Evolutionary conservation across 2,888 invertebrate species (phyloP).

Genomic region (Parapristionchus giblindavisi): DNA sequence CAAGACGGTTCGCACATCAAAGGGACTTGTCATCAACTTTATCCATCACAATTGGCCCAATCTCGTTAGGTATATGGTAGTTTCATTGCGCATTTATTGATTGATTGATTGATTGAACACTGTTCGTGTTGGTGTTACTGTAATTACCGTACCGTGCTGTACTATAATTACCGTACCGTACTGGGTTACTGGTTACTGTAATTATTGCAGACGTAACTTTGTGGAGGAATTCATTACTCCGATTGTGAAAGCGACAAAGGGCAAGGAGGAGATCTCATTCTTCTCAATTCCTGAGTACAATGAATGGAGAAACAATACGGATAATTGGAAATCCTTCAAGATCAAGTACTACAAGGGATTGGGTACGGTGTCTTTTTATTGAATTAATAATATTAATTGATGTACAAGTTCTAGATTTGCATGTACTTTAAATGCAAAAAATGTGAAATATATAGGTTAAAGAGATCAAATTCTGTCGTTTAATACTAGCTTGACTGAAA

Average conservation of each 20-base stretch:
- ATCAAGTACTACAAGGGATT: slow-evolving; percentile 99
- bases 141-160: too few species aligned
- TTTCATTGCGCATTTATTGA: too few species aligned
- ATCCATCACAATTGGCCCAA: slow-evolving; percentile 98
- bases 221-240: slow-evolving; percentile 99
- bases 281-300: slow-evolving; percentile 98
- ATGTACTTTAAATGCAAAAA: too few species aligned
- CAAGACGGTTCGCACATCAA: slow-evolving; percentile 98
- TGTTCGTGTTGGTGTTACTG: too few species aligned
- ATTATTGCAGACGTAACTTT: slow-evolving; percentile 75
- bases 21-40: slow-evolving; percentile 96
- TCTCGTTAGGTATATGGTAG: slow-evolving; percentile 76
- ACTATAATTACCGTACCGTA: too few species aligned
- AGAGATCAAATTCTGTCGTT: too few species aligned
- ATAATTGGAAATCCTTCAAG: slow-evolving; percentile 87
- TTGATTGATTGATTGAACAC: not conserved
- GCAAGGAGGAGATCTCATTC: slow-evolving; percentile 83
- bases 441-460: too few species aligned
- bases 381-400: too few species aligned
- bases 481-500: too few species aligned
- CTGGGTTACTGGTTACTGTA: too few species aligned
- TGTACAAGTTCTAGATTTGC: too few species aligned
- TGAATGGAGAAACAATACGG: slow-evolving; percentile 90
- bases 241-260: slow-evolving; percentile 89
- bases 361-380: slow-evolving; percentile 45